phyloP scores from a whole-genome alignment of 2,113 vertebrate species.

The Himantopus leucocephalus region DNA sequence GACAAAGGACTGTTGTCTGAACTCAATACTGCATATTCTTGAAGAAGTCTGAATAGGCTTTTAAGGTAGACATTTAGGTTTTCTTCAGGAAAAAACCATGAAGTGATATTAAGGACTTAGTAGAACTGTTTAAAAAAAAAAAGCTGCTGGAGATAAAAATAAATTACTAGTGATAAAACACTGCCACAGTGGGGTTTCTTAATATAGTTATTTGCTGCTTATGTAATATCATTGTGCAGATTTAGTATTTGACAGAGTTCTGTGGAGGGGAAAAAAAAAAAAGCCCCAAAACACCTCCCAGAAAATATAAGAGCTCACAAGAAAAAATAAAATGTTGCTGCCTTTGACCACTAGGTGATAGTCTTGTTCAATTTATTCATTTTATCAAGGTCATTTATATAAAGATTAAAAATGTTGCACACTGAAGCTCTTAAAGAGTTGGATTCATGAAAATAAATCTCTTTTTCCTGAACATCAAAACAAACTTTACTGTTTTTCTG shows the following conservation, averaged over 20 bases:
- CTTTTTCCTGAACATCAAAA: not conserved
- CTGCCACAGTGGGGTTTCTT: not conserved
- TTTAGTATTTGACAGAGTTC: not conserved
- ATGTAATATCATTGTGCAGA: not conserved
- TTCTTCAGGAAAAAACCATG: not conserved
- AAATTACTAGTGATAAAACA: not conserved
- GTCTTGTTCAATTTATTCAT: conserved; percentile 66
- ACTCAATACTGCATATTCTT: not conserved
- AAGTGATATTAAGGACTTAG: not conserved
- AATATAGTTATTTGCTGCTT: not conserved
- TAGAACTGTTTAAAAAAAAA: not conserved
- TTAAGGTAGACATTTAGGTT: not conserved
- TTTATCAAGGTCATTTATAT: conserved; percentile 69
- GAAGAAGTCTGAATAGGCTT: not conserved
- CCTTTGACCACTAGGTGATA: conserved; percentile 66
- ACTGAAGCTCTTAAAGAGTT: conserved; percentile 18
- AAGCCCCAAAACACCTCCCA: not conserved
- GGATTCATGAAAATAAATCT: not conserved
- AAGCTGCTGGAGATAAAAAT: not conserved
- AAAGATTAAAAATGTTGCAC: conserved; percentile 63
- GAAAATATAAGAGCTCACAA: not conserved
- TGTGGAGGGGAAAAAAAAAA: not conserved
- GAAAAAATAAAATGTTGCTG: not conserved
- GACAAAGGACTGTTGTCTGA: not conserved
- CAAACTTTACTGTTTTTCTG: not conserved